phyloP scores from a whole-genome alignment of 2,888 invertebrate species.

The Ormyrus nitidulus region DNA sequence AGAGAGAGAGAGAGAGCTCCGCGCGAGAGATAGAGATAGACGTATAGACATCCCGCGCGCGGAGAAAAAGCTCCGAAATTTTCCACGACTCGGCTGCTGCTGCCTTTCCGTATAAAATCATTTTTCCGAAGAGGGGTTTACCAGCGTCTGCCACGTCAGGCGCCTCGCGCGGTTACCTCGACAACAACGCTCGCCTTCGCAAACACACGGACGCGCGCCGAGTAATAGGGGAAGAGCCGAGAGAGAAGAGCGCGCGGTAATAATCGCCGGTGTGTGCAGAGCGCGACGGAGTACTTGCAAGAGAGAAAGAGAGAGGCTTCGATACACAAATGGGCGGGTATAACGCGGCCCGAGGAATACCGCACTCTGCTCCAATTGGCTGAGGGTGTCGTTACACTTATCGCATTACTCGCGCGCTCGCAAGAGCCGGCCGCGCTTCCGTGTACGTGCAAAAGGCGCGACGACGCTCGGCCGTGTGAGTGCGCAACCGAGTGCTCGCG shows the following conservation, averaged over 20 bases:
- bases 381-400: constrained; percentile 70
- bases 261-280: constrained; percentile 45
- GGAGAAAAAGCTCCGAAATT: constrained; percentile 60
- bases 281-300: constrained; percentile 26
- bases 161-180: constrained; percentile 43
- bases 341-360: constrained; percentile 61
- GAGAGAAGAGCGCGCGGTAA: constrained; percentile 20
- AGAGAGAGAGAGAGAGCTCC: neutral
- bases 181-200: constrained; percentile 28
- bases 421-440: constrained; percentile 20
- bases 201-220: constrained; percentile 25
- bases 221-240: neutral
- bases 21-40: neutral
- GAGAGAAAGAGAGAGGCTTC: constrained; percentile 48
- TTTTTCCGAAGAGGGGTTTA: constrained; percentile 24
- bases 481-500: constrained; percentile 20
- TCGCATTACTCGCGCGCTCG: constrained; percentile 64
- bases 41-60: neutral
- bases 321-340: constrained; percentile 70
- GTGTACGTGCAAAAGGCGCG: constrained; percentile 7
- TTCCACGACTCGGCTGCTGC: constrained; percentile 59
- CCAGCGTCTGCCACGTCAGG: constrained; percentile 11
- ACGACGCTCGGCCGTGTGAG: neutral
- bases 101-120: constrained; percentile 22
- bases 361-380: constrained; percentile 69